Evolutionary conservation across 2,113 vertebrate genomes (phyloP), one percentile per base, ranked within the genome.

Genomic region (Calypte anna): DNA sequence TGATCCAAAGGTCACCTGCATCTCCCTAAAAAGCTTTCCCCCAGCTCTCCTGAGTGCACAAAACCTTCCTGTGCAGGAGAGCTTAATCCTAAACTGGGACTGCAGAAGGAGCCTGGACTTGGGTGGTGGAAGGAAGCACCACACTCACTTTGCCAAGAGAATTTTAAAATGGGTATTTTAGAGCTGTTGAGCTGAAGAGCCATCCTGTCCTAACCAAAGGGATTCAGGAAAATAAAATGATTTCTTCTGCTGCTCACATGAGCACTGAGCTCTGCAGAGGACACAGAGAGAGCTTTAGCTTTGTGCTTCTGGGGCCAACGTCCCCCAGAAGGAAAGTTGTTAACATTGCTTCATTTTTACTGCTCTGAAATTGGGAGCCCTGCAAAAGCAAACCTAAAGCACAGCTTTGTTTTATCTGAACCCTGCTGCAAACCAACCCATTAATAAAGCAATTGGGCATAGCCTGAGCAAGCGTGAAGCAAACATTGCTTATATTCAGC

Each of bases 361-460:
- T 82, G 46, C 76, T 81, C 9, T 64, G 23, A 91, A 91, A 74
- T 38, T 16, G 64, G 55, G 59, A 59, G 38, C n/a, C 10, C 40
- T 91, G 48, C 79, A 75, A 86, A 90, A 48, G 27, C 55, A 78
- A 88, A 23, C 48, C 40, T 90, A 80, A 91, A 86, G 57, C 64
- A 64, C 20, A 36, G 64, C 79, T 94, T 95, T 94, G 89, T 94
- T 85, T 77, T 74, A 86, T 48, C 51, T 61, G 64, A 91, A 48
- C 33, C 68, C 62, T 77, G 51, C 76, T 88, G 66, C 74, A 96
- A 90, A 75, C 20, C 24, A 82, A 72, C 38, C 72, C 63, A 94
- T 92, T 96, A 94, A 95, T 93, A 77, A 96, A 86, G 82, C 86
- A 90, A 91, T 57, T 90, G 12, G 72, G 82, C 79, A 86, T 75